A percentile compares a stretch with the other conserved stretches of the same genome.
These are phyloP conservation scores for Stenodema calcarata DNA, from an alignment of 2,888 invertebrate genomes.

Conservation along the genomic window DNA sequence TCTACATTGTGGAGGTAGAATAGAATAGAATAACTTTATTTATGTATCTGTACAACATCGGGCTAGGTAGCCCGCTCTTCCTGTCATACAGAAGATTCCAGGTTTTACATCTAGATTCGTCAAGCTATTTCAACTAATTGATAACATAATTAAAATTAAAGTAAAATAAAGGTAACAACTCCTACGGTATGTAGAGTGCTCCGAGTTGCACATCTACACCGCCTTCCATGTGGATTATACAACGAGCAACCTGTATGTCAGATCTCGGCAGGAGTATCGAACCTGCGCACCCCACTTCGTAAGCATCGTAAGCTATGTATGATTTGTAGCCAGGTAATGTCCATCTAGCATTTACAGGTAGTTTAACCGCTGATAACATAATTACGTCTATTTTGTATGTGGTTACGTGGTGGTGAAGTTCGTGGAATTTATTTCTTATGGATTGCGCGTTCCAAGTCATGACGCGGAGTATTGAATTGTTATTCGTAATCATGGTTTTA, in stretches of 20 bases:
- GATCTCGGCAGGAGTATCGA: neutral
- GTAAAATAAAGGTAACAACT: too few relatives aligned
- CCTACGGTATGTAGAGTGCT: neutral
- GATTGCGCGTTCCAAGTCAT: too few relatives aligned
- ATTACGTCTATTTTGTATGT: neutral
- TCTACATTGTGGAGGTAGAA: neutral
- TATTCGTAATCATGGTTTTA: neutral
- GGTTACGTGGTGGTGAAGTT: neutral
- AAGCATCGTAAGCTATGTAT: neutral
- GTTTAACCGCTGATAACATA: neutral
- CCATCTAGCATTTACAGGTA: neutral
- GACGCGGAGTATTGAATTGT: neutral
- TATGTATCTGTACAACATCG: too few relatives aligned
- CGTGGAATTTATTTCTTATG: neutral
- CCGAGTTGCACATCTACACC: neutral
- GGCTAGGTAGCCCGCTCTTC: too few relatives aligned
- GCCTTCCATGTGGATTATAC: neutral
- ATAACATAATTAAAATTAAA: too few relatives aligned
- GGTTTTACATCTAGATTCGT: too few relatives aligned
- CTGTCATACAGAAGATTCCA: too few relatives aligned
- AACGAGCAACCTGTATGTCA: neutral
- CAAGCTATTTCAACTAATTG: too few relatives aligned
- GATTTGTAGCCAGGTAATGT: neutral
- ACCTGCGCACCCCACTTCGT: neutral
- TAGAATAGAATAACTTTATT: too few relatives aligned